phyloP scores from a whole-genome alignment of 2,113 vertebrate genomes.

The Atlantisia rogersi region DNA sequence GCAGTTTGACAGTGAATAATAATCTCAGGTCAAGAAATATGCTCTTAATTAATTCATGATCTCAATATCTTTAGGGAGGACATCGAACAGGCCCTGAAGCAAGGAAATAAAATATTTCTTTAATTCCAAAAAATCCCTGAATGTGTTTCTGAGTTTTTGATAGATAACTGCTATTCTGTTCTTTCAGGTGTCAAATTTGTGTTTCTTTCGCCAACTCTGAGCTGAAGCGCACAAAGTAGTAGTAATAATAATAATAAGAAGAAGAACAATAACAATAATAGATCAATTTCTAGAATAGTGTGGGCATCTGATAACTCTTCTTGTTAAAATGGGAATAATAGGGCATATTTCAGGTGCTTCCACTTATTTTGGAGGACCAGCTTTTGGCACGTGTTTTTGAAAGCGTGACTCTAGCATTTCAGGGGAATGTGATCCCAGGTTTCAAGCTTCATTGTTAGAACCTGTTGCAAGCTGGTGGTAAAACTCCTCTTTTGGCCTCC shows the following conservation, averaged over 20 bases:
- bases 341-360: neutral
- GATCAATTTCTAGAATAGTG: neutral
- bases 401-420: neutral
- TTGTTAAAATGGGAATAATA: neutral
- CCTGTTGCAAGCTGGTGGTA: slow-evolving; percentile 68
- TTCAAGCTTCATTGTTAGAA: slow-evolving; percentile 54
- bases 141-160: slow-evolving; percentile 3
- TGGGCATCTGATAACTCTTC: neutral
- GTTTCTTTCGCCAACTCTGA: neutral
- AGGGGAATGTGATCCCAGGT: neutral
- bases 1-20: slow-evolving; percentile 7
- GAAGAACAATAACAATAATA: neutral
- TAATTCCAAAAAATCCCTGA: neutral
- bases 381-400: neutral
- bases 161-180: neutral
- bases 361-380: neutral
- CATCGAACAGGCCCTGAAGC: neutral
- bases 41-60: slow-evolving; percentile 43
- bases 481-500: slow-evolving; percentile 74
- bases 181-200: neutral
- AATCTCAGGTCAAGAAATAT: slow-evolving; percentile 38
- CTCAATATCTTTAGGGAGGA: slow-evolving; percentile 11
- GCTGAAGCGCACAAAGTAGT: neutral
- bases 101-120: slow-evolving; percentile 4
- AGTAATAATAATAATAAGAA: neutral